Evolutionary conservation across 2,113 vertebrate genomes (phyloP), one percentile per base, ranked within the genome.

Genomic region (Oreochromis niloticus): DNA sequence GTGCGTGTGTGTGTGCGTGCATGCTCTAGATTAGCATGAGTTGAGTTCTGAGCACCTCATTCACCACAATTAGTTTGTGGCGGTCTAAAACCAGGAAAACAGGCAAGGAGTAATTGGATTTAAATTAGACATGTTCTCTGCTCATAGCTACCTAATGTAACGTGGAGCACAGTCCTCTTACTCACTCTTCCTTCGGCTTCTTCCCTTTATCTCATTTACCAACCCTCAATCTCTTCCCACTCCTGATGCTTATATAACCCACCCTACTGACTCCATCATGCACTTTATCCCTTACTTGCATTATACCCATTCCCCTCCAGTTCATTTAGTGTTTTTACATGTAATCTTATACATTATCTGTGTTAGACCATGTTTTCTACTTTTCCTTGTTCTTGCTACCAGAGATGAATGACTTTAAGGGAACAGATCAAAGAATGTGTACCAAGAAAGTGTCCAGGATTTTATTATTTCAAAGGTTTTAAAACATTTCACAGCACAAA

Each of bases 61-160:
- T 95, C 89, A 59, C 86, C 83, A 80, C 79, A 93, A 92, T 94
- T 93, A 94, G 88, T 78, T 59, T 80, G 59, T 30, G 24, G 30
- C 24, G 36, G 24, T 86, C 82, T 80, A 50, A 80, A 92, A 91
- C 55, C 83, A 83, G 80, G 52, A 39, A 93, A 92, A 92, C 92
- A 92, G 86, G 71, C 48, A 14, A 71, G 84, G 34, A 86, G 85
- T 92, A 95, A 96, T 91, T 93, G 87, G 91, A 93, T 94, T 94
- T 93, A 93, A 95, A 96, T 96, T 86, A 88, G 91, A 92, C 92
- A 91, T 94, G 92, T 88, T 94, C 85, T 85, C 85, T 81, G 83
- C 85, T 91, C 81, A 59, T 57, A 86, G 88, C 88, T 82, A 83
- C 82, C 84, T 93, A 92, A 93, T 89, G 91, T 89, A 73, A 91